Percentiles rank a stretch among this genome's conserved stretches.
phyloP scores from a whole-genome alignment of 1,140 invertebrate genomes.

The Brachionus koreanus region DNA sequence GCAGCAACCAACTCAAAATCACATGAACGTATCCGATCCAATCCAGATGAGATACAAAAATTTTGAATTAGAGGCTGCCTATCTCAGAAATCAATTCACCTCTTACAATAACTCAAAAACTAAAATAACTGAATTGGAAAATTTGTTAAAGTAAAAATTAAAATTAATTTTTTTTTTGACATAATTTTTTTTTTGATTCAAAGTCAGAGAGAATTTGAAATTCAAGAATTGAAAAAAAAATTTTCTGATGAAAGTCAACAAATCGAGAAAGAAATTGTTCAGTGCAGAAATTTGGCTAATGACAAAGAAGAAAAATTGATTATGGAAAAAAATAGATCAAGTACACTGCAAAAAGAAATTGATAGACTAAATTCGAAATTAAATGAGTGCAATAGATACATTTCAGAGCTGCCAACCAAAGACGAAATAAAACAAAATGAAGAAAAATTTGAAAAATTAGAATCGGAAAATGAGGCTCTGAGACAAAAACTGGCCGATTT shows the following conservation, averaged over 20 bases:
- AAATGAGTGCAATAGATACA: slow-evolving; percentile 5
- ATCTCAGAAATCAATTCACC: slow-evolving; percentile 10
- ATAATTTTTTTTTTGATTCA: background rate
- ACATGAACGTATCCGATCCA: background rate
- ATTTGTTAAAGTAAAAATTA: background rate
- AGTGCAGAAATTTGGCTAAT: background rate
- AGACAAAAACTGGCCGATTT: background rate
- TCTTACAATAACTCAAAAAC: background rate
- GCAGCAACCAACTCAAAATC: background rate
- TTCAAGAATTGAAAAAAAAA: slow-evolving; percentile 20
- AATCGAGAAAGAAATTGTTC: background rate
- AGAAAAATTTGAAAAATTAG: background rate
- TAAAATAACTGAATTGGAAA: background rate
- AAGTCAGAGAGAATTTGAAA: slow-evolving; percentile 39
- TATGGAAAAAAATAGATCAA: background rate
- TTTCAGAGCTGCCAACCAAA: slow-evolving; percentile 24
- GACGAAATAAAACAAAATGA: slow-evolving; percentile 15
- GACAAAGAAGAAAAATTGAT: background rate
- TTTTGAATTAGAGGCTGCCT: background rate
- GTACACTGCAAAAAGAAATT: background rate
- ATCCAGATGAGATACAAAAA: slow-evolving; percentile 7
- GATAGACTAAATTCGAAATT: slow-evolving; percentile 22
- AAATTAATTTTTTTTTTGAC: too few relatives aligned
- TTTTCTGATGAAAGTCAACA: background rate
- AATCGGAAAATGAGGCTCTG: background rate